Evolutionary conservation across 2,113 vertebrate species (phyloP).

Genomic region (Piaya cayana): DNA sequence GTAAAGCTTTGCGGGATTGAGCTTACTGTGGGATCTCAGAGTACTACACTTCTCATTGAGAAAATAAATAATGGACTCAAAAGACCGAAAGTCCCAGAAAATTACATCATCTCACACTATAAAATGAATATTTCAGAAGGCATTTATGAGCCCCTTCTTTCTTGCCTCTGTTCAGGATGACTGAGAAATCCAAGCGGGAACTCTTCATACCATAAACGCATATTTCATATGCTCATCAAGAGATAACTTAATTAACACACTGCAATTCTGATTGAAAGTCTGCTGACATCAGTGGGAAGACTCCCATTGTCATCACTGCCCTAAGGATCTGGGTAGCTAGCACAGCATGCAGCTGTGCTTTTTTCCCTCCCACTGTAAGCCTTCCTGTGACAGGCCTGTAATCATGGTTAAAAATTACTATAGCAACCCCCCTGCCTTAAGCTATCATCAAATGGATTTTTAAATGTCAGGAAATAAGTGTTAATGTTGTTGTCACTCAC

Average conservation of each 20-base stretch:
- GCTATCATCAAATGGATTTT: background rate
- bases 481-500: constrained; percentile 78
- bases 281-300: background rate
- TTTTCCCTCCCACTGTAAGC: background rate
- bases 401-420: background rate
- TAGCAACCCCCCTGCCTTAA: background rate
- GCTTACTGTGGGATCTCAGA: background rate
- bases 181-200: constrained; percentile 1
- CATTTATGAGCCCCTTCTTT: constrained; percentile 4
- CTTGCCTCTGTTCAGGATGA: background rate
- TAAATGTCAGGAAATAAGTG: constrained; percentile 14
- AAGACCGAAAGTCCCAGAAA: background rate
- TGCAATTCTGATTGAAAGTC: background rate
- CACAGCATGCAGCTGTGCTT: background rate
- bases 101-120: background rate
- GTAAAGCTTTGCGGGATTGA: background rate
- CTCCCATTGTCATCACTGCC: background rate
- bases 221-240: background rate
- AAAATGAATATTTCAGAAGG: background rate
- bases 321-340: background rate
- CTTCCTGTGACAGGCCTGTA: background rate
- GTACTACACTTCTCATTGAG: background rate
- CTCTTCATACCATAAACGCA: background rate
- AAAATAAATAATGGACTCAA: background rate
- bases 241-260: constrained; percentile 9